Evolutionary conservation across 2,113 vertebrate genomes (phyloP), one percentile per base, ranked within the genome.

Genomic region (Misgurnus anguillicaudatus): DNA sequence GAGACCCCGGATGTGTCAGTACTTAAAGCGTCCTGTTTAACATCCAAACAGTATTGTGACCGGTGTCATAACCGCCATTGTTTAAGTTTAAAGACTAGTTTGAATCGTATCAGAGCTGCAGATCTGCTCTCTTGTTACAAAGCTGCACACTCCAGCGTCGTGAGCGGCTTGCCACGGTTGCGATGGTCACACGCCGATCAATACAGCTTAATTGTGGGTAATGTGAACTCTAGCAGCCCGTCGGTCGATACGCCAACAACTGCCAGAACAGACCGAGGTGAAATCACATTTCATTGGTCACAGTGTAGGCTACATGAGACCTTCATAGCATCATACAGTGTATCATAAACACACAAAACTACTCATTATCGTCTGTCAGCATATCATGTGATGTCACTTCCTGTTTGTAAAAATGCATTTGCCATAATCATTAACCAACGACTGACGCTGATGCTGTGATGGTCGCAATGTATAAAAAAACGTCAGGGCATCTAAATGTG

Each of bases 141-240:
- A 41, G n/a, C 58, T 63, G 24, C 42, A 47, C 65, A 65, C 58
- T 68, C 69, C 38, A 24, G 17, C 38, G 6, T 7, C 8, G 11
- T 60, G 14, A 69, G 53, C 69, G 8, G 11, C 14, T 51, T 39
- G 67, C 55, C 36, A 66, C 65, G 48, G 69, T 82, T 82, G 76
- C 41, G 45, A 85, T 85, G 81, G 80, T 75, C 81, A 70, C 45
- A 36, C 77, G 60, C 48, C 11, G 75, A 88, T 88, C 87, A 73
- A 86, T 90, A 79, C 31, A 67, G 82, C 88, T 82, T 90, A 81
- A 91, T 90, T 86, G 88, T 86, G 60, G 81, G 87, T 86, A 89
- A 91, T 66, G 77, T 72, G 81, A 92, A 84, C 86, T 82, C 77
- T 80, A 87, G 87, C 84, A 82, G 75, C 61, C 77, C 66, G 86